These are phyloP conservation scores for Panthera leo DNA, from an alignment of 2,113 vertebrate species.

Conservation along the genomic window DNA sequence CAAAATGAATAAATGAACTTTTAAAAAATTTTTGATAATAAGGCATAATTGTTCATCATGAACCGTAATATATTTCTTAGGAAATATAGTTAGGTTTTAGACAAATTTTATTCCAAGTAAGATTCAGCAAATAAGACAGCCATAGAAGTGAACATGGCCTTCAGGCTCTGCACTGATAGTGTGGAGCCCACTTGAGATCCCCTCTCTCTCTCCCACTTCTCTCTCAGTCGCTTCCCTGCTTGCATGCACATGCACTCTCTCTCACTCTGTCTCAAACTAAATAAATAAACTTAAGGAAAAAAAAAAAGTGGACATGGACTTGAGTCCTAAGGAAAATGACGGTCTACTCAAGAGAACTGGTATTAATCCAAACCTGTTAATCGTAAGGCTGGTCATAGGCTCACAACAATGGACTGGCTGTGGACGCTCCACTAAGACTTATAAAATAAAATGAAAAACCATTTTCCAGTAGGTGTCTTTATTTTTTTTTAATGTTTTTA, in stretches of 20 bases:
- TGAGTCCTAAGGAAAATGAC: neutral
- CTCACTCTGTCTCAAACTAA: no score
- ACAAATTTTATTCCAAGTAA: neutral
- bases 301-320: neutral
- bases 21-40: neutral
- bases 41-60: neutral
- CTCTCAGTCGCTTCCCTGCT: no score
- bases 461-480: neutral
- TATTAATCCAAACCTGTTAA: neutral
- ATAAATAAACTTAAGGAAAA: no score
- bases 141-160: accelerated
- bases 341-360: neutral
- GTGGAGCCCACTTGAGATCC: no score
- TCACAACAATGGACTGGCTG: neutral
- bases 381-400: neutral
- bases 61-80: neutral
- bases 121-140: neutral
- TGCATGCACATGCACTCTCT: no score
- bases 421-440: neutral
- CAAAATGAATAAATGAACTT: no score
- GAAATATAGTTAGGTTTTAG: neutral
- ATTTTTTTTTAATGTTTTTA: no score
- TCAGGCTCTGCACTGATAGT: no score
- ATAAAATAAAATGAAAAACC: neutral
- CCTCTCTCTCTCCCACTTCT: no score